These are phyloP conservation scores for Asbolus verrucosus DNA, from an alignment of 1,140 invertebrate species.

Conservation along the genomic window DNA sequence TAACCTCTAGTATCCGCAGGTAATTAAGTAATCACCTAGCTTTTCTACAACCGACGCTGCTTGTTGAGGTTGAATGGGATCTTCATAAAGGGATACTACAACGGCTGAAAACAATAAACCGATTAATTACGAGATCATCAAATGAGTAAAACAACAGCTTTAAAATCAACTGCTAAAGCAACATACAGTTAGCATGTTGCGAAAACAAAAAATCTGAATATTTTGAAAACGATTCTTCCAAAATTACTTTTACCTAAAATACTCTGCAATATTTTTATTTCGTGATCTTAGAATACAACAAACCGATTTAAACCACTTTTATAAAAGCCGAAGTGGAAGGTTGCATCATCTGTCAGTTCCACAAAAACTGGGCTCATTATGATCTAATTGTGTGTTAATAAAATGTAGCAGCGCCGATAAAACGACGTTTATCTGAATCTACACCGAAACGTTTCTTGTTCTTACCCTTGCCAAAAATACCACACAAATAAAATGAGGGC, in stretches of 20 bases:
- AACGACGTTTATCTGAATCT: slow-evolving; percentile 30
- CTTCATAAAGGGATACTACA: slow-evolving; percentile 92
- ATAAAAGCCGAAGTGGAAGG: too few species aligned
- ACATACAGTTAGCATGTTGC: not conserved
- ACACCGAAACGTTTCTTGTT: slow-evolving; percentile 14
- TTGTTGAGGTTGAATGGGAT: slow-evolving; percentile 94
- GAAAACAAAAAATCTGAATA: too few species aligned
- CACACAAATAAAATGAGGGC: not conserved
- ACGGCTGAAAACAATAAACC: slow-evolving; percentile 76
- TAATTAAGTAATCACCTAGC: slow-evolving; percentile 94
- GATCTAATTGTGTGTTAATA: not conserved
- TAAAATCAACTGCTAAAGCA: too few species aligned
- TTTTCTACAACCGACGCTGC: slow-evolving; percentile 94
- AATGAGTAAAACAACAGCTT: not conserved
- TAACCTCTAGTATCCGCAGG: slow-evolving; percentile 88
- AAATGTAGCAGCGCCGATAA: slow-evolving; percentile 13
- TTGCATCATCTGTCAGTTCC: too few species aligned
- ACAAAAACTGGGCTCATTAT: slow-evolving; percentile 12
- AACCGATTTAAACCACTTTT: too few species aligned
- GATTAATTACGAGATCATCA: not conserved
- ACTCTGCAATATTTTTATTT: too few species aligned
- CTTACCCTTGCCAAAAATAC: too few species aligned
- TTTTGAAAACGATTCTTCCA: too few species aligned
- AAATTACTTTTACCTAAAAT: too few species aligned
- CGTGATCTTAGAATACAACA: too few species aligned